Percentiles rank a stretch among this genome's conserved stretches.
phyloP scores from a whole-genome alignment of 30 jellyfish, hydroid and myxozoan genomes.

The Cassiopea andromeda region DNA sequence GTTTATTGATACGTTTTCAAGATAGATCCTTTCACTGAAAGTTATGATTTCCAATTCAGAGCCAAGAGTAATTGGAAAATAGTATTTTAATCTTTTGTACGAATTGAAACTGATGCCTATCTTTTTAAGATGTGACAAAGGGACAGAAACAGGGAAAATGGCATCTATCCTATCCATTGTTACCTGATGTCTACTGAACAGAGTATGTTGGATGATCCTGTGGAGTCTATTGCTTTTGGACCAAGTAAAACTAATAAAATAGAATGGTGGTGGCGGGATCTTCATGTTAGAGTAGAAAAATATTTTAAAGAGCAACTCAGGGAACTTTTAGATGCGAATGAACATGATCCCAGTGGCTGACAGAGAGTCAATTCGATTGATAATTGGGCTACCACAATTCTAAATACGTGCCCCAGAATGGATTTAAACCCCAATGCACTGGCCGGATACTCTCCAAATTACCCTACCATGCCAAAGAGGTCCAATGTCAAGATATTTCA shows the following conservation, averaged over 20 bases:
- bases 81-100: slow-evolving; percentile 29
- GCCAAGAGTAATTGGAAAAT: slow-evolving; percentile 42
- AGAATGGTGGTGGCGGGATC: neutral
- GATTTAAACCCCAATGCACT: no score
- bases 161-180: slow-evolving; percentile 32
- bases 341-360: no score
- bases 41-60: slow-evolving; percentile 42
- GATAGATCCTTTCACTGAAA: slow-evolving; percentile 22
- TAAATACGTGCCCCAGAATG: no score
- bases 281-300: neutral
- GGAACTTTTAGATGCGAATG: no score
- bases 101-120: slow-evolving; percentile 25
- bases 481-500: no score
- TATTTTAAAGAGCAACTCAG: no score
- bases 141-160: slow-evolving; percentile 38
- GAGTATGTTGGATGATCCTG: slow-evolving; percentile 30
- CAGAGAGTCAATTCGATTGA: no score
- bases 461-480: no score
- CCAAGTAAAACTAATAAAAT: slow-evolving; percentile 42
- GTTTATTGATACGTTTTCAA: slow-evolving; percentile 41
- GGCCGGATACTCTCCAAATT: no score
- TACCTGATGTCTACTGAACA: slow-evolving; percentile 1
- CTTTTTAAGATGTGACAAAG: slow-evolving; percentile 31
- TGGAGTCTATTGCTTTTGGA: slow-evolving; percentile 34
- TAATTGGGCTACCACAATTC: no score